phyloP scores from a whole-genome alignment of 1,140 invertebrate genomes.

The Brachionus asplanchnoidis region DNA sequence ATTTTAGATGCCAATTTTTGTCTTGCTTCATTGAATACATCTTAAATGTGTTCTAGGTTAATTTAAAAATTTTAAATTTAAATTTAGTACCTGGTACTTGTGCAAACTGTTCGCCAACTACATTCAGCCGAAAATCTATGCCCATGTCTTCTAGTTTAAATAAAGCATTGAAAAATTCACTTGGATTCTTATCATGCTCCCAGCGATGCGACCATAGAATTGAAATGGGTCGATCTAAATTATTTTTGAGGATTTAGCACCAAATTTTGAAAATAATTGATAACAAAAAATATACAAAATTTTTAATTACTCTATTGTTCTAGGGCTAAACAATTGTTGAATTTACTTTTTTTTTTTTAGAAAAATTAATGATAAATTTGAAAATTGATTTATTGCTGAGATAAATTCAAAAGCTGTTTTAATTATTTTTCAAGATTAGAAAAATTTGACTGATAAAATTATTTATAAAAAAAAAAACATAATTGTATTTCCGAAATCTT shows the following conservation, averaged over 20 bases:
- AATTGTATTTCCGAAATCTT: no score
- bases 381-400: no score
- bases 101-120: conserved; percentile 63
- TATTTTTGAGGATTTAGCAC: background rate
- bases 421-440: no score
- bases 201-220: conserved; percentile 74
- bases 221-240: conserved; percentile 56
- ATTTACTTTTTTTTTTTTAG: no score
- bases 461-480: no score
- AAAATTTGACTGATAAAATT: no score
- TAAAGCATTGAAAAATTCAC: conserved; percentile 63
- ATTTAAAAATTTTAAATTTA: background rate
- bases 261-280: background rate
- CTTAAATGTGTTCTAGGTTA: conserved; percentile 43
- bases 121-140: conserved; percentile 63
- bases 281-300: background rate
- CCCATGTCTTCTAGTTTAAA: conserved; percentile 60
- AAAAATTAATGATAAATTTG: no score
- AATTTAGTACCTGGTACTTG: conserved; percentile 59
- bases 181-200: conserved; percentile 74
- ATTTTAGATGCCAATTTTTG: conserved; percentile 60
- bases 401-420: no score
- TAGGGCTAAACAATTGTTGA: no score
- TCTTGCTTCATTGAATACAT: conserved; percentile 56
- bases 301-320: no score